Percentiles rank a stretch among this genome's conserved stretches.
Conservation (phyloP, 1,140 invertebrate species). For the Vanessa atalanta region DNA sequence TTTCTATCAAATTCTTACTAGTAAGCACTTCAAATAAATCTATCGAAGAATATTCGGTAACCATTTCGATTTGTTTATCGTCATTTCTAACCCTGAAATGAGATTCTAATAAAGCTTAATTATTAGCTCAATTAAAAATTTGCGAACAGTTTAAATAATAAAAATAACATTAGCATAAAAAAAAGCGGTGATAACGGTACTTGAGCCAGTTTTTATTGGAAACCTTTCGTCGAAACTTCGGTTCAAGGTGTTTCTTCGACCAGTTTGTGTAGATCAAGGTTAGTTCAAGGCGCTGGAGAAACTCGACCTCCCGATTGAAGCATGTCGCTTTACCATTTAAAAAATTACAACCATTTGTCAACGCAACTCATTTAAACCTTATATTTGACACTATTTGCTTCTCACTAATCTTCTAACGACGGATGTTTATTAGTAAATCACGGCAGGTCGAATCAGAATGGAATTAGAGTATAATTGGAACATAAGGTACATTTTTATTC, state of each 20-base stretch:
- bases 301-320: constrained; percentile 21
- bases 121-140: background rate
- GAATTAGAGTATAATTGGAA: too few relatives aligned
- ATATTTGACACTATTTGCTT: too few relatives aligned
- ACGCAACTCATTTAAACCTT: background rate
- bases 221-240: constrained; percentile 24
- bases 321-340: constrained; percentile 23
- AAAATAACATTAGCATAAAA: background rate
- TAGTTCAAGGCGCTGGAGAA: constrained; percentile 30
- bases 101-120: too few relatives aligned
- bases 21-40: too few relatives aligned
- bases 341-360: constrained; percentile 15
- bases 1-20: too few relatives aligned
- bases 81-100: too few relatives aligned
- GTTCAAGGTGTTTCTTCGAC: constrained; percentile 24
- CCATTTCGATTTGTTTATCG: too few relatives aligned
- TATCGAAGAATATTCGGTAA: too few relatives aligned
- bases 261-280: constrained; percentile 31
- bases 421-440: too few relatives aligned
- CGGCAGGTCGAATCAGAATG: too few relatives aligned
- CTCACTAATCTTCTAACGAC: too few relatives aligned
- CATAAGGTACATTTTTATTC: too few relatives aligned
- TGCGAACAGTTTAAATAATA: background rate
- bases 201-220: constrained; percentile 25
- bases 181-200: background rate